Evolutionary conservation across 1,140 invertebrate species (phyloP).

Genomic region (Drosophila yakuba): DNA sequence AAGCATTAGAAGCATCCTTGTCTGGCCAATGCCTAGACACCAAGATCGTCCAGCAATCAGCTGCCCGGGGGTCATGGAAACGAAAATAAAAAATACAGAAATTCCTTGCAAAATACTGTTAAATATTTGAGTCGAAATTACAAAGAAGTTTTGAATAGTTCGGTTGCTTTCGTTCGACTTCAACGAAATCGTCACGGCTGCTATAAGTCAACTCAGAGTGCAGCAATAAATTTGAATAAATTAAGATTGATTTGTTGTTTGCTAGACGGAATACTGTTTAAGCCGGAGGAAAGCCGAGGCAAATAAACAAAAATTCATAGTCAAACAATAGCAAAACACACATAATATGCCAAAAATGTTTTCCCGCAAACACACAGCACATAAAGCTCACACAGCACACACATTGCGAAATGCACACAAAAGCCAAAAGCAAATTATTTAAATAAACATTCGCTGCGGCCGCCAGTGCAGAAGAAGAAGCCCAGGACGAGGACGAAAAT

Average conservation of each 20-base stretch:
- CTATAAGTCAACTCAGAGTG: constrained; percentile 33
- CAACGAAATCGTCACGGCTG: constrained; percentile 12
- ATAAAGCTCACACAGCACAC: constrained; percentile 39
- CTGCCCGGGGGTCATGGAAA: not conserved
- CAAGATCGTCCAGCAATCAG: constrained; percentile 3
- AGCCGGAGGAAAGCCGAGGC: constrained; percentile 38
- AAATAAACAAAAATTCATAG: constrained; percentile 69
- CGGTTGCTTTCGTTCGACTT: constrained; percentile 47
- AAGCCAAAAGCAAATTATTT: constrained; percentile 75
- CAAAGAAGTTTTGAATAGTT: constrained; percentile 37
- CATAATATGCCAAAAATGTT: constrained; percentile 65
- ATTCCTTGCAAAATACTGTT: constrained; percentile 7
- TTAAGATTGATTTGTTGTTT: constrained; percentile 74
- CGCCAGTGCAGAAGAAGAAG: constrained; percentile 31
- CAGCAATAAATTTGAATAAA: constrained; percentile 75
- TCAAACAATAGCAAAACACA: constrained; percentile 63
- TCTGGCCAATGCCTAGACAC: constrained; percentile 37
- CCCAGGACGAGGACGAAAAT: constrained; percentile 42
- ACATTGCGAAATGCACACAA: constrained; percentile 48
- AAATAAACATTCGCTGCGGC: constrained; percentile 59
- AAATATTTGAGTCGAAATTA: constrained; percentile 45
- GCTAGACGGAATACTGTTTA: constrained; percentile 31
- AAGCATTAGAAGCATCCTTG: constrained; percentile 39
- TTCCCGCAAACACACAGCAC: constrained; percentile 29
- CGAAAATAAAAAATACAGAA: not conserved